Base-by-base conservation (phyloP, 1,140 invertebrate genomes). In the Conus ventricosus region DNA sequence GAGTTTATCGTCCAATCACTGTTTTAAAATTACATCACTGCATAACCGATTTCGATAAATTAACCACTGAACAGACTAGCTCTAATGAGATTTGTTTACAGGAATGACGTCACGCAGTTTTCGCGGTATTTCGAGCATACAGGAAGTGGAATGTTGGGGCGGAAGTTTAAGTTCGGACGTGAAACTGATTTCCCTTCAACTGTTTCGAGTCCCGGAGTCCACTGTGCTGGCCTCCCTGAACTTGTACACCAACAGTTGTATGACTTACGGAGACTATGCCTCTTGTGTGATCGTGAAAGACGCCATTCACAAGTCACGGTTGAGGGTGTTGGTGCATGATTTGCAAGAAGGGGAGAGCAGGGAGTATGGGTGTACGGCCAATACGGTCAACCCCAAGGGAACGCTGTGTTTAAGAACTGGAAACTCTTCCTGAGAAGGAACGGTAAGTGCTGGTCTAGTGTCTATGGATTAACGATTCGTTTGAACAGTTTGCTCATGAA, bases 71-170 rank as follows among this genome's bases (percentile, higher is more conserved):
- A 39, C 39, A 39, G 39, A 39, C 39, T 39, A 39, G 39, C 39
- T 39, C 39, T 39, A 39, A 39, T 39, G 39, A 39, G 39, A 39
- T 39, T 39, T 39, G 8, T 78, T 81, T 81, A 15, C 80, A 81
- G 80, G 80, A 8, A 81, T 81, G 80, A 54, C 39, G 17, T 51
- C 80, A 81, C 80, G 51, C 20, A 39, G 51, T 71, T 87, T 80
- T 71, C 85, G 85, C 3, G 85, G 85, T 11, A n/a, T 87, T 78
- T 54, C 75, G 20, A 87, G 85, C 75, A 55, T 87, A 78, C 85
- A 87, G 85, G 85, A 87, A 87, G 85, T 87, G 75, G 85, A 87
- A 57, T 87, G 85, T n/a, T 87, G 71, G 75, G 85, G 85, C 17
- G 85, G 85, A 78, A 76, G 23, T 20, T 20, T 87, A 39, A 71